Conservation (phyloP, 2,888 invertebrate species). For the Scaptomyza cyrtandrae region DNA sequence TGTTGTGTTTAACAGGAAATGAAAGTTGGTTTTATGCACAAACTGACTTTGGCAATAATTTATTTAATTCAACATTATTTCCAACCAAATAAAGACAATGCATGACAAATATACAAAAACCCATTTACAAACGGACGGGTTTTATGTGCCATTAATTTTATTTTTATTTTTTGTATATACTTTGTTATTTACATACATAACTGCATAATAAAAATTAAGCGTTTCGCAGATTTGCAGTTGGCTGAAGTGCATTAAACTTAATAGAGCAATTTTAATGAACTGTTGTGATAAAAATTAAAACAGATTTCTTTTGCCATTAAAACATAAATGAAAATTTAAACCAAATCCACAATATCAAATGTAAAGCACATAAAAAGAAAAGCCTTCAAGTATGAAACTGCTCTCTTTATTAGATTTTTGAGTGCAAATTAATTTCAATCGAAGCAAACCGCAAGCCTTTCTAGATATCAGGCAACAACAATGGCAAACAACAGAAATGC, state of each 20-base stretch:
- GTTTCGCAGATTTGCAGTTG: slow-evolving; percentile 28
- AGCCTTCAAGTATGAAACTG: not conserved
- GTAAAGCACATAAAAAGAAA: slow-evolving; percentile 18
- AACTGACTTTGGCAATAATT: slow-evolving; percentile 60
- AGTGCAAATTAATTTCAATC: slow-evolving; percentile 17
- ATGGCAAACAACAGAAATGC: slow-evolving; percentile 40
- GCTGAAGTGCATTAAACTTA: slow-evolving; percentile 23
- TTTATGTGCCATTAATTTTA: slow-evolving; percentile 41
- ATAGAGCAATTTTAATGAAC: slow-evolving; percentile 41
- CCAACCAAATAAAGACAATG: slow-evolving; percentile 71
- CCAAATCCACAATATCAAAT: slow-evolving; percentile 2
- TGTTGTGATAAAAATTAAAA: slow-evolving; percentile 22
- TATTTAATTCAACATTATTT: slow-evolving; percentile 70
- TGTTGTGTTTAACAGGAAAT: slow-evolving; percentile 57
- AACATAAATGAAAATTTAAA: not conserved
- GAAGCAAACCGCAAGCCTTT: slow-evolving; percentile 37
- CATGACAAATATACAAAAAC: slow-evolving; percentile 57
- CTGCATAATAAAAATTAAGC: slow-evolving; percentile 30
- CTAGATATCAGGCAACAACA: slow-evolving; percentile 51
- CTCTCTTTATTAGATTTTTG: not conserved
- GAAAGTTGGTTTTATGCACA: slow-evolving; percentile 61
- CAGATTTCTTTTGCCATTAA: slow-evolving; percentile 21
- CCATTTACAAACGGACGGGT: slow-evolving; percentile 63
- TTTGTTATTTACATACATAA: slow-evolving; percentile 6
- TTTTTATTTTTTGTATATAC: slow-evolving; percentile 3